Percentiles rank a stretch among this genome's conserved stretches.
phyloP scores from a whole-genome alignment of 2,113 vertebrate species.

The Cyphomyrus plagiostoma region DNA sequence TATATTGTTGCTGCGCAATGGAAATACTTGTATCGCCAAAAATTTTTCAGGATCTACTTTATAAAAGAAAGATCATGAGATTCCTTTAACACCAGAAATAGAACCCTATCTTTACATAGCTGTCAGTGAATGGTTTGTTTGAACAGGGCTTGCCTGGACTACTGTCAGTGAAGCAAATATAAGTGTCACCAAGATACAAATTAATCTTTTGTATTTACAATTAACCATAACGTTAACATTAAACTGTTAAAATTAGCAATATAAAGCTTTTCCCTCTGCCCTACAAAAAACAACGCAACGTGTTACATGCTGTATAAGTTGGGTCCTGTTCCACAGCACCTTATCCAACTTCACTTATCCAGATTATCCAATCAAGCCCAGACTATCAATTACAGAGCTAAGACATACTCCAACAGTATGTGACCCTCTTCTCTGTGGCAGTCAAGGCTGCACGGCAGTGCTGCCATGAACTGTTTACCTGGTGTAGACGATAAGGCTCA shows the following conservation, averaged over 20 bases:
- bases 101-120: background rate
- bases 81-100: background rate
- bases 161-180: background rate
- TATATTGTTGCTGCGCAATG: background rate
- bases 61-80: background rate
- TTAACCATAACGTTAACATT: background rate
- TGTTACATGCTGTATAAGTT: background rate
- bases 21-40: background rate
- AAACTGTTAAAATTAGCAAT: background rate
- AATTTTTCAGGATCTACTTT: background rate
- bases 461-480: background rate
- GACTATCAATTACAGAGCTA: background rate
- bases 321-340: background rate
- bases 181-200: background rate
- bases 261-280: background rate
- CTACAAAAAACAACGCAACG: background rate
- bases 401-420: background rate
- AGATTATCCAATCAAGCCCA: conserved; percentile 6
- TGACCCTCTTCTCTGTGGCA: background rate
- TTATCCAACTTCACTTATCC: background rate
- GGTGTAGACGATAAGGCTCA: background rate
- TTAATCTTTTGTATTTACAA: background rate
- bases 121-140: background rate
- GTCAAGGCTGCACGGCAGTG: background rate
- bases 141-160: background rate